phyloP scores from a whole-genome alignment of 1,140 invertebrate genomes.

The Hycleus cichorii region DNA sequence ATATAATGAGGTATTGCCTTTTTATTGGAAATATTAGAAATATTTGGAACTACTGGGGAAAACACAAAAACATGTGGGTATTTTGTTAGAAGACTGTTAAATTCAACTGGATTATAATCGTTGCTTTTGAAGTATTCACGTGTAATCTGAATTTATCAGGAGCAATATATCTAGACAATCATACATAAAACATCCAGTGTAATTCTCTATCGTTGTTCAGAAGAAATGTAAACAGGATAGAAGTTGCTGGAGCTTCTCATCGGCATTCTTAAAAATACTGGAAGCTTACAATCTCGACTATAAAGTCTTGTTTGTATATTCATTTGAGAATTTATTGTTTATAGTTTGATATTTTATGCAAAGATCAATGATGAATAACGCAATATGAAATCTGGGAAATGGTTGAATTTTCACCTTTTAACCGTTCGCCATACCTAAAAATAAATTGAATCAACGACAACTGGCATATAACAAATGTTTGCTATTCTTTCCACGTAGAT shows the following conservation, averaged over 20 bases:
- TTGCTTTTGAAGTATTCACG: too few species aligned
- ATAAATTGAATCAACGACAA: conserved; percentile 16
- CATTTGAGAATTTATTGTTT: not conserved
- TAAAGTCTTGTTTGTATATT: not conserved
- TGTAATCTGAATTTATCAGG: too few species aligned
- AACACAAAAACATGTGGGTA: too few species aligned
- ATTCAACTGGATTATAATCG: too few species aligned
- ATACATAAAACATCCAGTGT: conserved; percentile 11
- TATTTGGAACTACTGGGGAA: too few species aligned
- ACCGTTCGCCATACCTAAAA: conserved; percentile 2
- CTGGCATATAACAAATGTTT: conserved; percentile 16
- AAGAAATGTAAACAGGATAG: too few species aligned
- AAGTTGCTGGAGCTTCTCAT: too few species aligned
- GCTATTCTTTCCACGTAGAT: conserved; percentile 15
- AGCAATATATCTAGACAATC: not conserved
- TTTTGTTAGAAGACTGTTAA: too few species aligned
- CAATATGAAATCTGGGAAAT: not conserved
- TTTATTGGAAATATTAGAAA: too few species aligned
- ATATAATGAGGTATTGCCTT: too few species aligned
- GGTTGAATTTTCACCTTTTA: conserved; percentile 5
- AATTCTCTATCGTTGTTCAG: not conserved
- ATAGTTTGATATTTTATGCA: not conserved
- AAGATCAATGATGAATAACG: not conserved
- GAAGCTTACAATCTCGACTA: too few species aligned
- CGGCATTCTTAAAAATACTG: too few species aligned